A percentile compares a stretch with the other conserved stretches of the same genome.
phyloP scores from a whole-genome alignment of 35 echinoderm and acorn worm genomes.

The Ophiothrix spiculata region DNA sequence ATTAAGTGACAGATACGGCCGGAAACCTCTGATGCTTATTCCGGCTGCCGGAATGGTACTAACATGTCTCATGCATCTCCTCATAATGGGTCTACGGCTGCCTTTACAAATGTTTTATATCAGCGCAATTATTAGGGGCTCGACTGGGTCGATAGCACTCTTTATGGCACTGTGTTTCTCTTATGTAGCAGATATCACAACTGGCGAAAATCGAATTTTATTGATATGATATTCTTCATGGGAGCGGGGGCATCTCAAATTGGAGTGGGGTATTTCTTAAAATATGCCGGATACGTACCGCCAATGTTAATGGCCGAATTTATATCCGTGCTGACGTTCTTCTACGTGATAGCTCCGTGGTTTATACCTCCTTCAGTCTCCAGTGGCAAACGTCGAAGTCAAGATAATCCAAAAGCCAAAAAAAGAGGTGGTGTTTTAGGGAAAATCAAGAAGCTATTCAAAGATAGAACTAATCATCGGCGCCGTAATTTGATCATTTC shows the following conservation, averaged over 20 bases:
- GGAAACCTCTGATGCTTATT: neutral
- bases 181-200: conserved; percentile 48
- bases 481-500: neutral
- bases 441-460: neutral
- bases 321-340: neutral
- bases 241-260: conserved; percentile 23
- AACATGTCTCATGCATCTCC: neutral
- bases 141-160: conserved; percentile 9
- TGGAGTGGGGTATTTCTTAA: conserved; percentile 18
- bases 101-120: neutral
- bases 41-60: neutral
- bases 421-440: neutral
- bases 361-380: too few species aligned
- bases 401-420: neutral
- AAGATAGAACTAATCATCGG: neutral
- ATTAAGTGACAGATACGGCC: neutral
- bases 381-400: neutral
- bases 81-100: neutral
- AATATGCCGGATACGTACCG: neutral
- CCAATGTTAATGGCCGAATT: neutral
- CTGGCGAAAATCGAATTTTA: conserved; percentile 28
- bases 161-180: conserved; percentile 28
- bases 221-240: conserved; percentile 23
- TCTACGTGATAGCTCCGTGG: neutral
- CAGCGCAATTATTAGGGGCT: neutral